Conservation (phyloP, 2,888 invertebrate genomes). For the Agrilus biguttatus region DNA sequence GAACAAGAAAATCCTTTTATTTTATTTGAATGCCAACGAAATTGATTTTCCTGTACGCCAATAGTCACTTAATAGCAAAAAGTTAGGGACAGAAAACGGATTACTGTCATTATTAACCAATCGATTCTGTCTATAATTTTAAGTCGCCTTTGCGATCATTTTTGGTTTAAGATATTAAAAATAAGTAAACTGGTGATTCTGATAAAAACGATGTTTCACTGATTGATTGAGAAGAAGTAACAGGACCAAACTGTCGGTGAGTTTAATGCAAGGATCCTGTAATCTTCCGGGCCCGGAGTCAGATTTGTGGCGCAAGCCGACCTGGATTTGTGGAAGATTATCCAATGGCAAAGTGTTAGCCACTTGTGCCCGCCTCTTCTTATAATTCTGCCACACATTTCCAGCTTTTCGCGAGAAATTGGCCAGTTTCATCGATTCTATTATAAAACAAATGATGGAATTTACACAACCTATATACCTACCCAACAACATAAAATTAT, state of each 20-base stretch:
- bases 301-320: slow-evolving; percentile 27
- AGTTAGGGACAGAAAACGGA: too few species aligned
- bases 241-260: too few species aligned
- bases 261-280: slow-evolving; percentile 4
- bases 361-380: slow-evolving; percentile 23
- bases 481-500: too few species aligned
- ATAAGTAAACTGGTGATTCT: too few species aligned
- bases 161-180: not conserved
- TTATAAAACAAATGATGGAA: not conserved
- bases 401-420: slow-evolving; percentile 13
- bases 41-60: slow-evolving; percentile 21
- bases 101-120: too few species aligned
- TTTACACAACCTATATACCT: not conserved
- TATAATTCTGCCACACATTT: slow-evolving; percentile 16
- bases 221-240: too few species aligned
- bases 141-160: slow-evolving; percentile 1
- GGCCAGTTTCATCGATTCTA: slow-evolving; percentile 4
- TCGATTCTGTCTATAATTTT: not conserved
- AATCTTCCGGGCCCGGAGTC: slow-evolving; percentile 22
- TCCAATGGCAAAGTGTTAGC: slow-evolving; percentile 32
- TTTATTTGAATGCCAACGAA: slow-evolving; percentile 20
- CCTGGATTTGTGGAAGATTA: slow-evolving; percentile 34
- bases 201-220: too few species aligned
- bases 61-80: too few species aligned
- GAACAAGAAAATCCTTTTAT: slow-evolving; percentile 18